These are phyloP conservation scores for Dione juno DNA, from an alignment of 2,888 invertebrate species.

Conservation along the genomic window DNA sequence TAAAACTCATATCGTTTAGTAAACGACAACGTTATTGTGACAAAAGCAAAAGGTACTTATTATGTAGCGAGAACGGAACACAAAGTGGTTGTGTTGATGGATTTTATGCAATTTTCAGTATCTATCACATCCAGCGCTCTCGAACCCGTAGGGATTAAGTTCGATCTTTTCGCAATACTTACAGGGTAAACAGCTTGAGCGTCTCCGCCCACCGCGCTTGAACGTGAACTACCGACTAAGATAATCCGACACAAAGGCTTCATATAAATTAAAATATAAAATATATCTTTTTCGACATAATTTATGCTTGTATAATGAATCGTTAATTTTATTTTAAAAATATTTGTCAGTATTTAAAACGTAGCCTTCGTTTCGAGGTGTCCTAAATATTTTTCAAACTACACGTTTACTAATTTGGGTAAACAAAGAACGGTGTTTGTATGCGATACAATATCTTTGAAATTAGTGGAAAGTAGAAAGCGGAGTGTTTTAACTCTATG, in stretches of 20 bases:
- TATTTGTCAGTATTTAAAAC: neutral
- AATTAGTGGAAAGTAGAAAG: neutral
- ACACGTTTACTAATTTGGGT: neutral
- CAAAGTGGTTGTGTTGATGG: conserved; percentile 79
- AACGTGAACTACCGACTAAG: conserved; percentile 50
- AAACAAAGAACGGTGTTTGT: neutral
- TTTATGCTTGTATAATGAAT: conserved; percentile 14
- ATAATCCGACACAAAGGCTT: conserved; percentile 26
- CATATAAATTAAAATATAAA: conserved; percentile 22
- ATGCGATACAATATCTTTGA: neutral
- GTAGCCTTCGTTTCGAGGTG: neutral
- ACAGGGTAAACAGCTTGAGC: conserved; percentile 72
- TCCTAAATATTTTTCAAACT: neutral
- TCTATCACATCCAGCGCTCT: conserved; percentile 79
- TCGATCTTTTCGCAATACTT: conserved; percentile 82
- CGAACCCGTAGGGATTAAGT: conserved; percentile 77
- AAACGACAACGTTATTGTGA: conserved; percentile 29
- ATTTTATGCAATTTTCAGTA: conserved; percentile 84
- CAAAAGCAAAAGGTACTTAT: conserved; percentile 45
- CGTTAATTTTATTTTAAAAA: conserved; percentile 13
- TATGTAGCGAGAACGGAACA: conserved; percentile 51
- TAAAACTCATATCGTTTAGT: conserved; percentile 3
- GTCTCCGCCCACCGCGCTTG: conserved; percentile 50
- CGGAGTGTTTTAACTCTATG: neutral
- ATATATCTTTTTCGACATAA: neutral